A percentile compares a stretch with the other conserved stretches of the same genome.
These are phyloP conservation scores for Guaruba guarouba DNA, from an alignment of 2,113 vertebrate species.

Conservation along the genomic window DNA sequence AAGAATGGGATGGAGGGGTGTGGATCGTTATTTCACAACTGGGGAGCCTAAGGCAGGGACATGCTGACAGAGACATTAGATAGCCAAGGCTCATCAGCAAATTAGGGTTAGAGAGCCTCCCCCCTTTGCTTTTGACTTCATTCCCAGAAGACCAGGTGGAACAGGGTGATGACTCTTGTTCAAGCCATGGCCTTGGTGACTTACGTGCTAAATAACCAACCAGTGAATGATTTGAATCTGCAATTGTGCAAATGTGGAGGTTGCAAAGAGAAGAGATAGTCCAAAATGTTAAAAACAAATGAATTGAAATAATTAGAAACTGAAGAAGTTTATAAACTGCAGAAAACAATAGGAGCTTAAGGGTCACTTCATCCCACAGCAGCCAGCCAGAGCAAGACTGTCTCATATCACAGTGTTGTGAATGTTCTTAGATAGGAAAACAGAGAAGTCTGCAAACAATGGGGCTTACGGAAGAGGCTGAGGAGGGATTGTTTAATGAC, in stretches of 20 bases:
- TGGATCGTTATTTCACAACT: conserved; percentile 23
- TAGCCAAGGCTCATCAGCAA: background rate
- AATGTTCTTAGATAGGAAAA: conserved; percentile 54
- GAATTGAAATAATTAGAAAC: conserved; percentile 6
- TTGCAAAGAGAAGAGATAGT: background rate
- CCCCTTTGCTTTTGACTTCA: background rate
- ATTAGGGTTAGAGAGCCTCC: background rate
- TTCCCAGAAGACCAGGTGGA: conserved; percentile 17
- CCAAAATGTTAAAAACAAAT: background rate
- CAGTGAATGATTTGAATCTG: background rate
- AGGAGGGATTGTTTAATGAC: background rate
- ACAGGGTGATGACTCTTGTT: background rate
- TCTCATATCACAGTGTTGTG: background rate
- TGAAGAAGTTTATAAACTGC: background rate
- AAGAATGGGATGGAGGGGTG: background rate
- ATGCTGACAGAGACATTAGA: conserved; percentile 6
- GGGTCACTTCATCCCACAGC: conserved; percentile 27
- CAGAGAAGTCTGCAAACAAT: conserved; percentile 29
- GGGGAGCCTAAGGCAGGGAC: conserved; percentile 4
- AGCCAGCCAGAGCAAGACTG: conserved; percentile 40
- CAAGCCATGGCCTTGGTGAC: background rate
- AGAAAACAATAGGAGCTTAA: conserved; percentile 52
- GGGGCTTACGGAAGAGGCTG: background rate
- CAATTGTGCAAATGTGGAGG: background rate
- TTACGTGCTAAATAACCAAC: background rate